These are phyloP conservation scores for Bombyx huttoni DNA, from an alignment of 2,888 invertebrate species.

Conservation along the genomic window DNA sequence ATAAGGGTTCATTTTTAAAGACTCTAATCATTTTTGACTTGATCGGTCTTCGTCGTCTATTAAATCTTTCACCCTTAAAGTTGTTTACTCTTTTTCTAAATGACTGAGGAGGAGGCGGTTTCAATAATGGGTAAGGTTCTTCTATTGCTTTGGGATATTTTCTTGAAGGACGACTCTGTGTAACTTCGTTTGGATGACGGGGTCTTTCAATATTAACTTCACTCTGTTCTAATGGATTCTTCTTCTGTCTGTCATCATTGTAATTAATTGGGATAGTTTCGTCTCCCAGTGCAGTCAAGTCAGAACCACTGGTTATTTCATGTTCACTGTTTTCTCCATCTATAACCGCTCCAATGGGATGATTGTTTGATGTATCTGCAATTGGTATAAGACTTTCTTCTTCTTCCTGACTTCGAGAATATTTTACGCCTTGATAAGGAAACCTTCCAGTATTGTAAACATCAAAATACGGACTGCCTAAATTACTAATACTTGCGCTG, in stretches of 20 bases:
- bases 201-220: conserved; percentile 31
- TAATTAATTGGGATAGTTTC: conserved; percentile 25
- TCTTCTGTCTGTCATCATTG: conserved; percentile 36
- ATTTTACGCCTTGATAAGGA: conserved; percentile 58
- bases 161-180: conserved; percentile 32
- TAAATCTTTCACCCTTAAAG: conserved; percentile 33
- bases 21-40: conserved; percentile 41
- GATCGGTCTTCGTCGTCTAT: conserved; percentile 34
- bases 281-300: conserved; percentile 33
- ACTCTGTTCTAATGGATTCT: conserved; percentile 21
- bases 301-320: conserved; percentile 30
- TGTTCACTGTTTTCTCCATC: conserved; percentile 36
- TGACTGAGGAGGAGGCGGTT: conserved; percentile 50
- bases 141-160: conserved; percentile 42
- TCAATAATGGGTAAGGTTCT: conserved; percentile 57
- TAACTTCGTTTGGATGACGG: conserved; percentile 37
- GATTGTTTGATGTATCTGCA: conserved; percentile 49
- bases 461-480: conserved; percentile 46
- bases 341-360: conserved; percentile 63
- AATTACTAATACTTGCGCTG: conserved; percentile 25
- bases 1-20: conserved; percentile 46
- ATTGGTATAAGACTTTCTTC: conserved; percentile 56
- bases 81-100: conserved; percentile 26
- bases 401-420: conserved; percentile 64
- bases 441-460: conserved; percentile 39